These are phyloP conservation scores for Caenorhabditis inopinata DNA, from an alignment of 1,140 invertebrate species.

Conservation along the genomic window DNA sequence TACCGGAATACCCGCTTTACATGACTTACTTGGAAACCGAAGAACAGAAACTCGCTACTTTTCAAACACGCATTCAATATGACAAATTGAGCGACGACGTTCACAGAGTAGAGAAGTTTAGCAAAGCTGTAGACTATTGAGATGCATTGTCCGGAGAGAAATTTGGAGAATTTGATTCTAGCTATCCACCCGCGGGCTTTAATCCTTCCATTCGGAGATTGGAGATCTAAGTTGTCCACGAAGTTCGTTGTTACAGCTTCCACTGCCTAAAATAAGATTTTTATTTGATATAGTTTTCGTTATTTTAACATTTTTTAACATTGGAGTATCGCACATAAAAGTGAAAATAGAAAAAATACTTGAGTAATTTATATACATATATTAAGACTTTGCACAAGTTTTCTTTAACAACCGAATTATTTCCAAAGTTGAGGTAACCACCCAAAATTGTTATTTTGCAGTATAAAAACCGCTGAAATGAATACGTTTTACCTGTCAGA, in stretches of 20 bases:
- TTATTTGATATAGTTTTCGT: too few relatives aligned
- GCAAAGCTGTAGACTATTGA: constrained; percentile 69
- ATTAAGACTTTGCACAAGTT: too few relatives aligned
- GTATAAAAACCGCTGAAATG: too few relatives aligned
- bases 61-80: constrained; percentile 90
- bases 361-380: too few relatives aligned
- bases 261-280: constrained; percentile 44
- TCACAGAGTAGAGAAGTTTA: constrained; percentile 72
- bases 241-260: constrained; percentile 54
- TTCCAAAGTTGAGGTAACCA: too few relatives aligned
- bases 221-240: constrained; percentile 62
- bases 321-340: too few relatives aligned
- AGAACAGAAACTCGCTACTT: constrained; percentile 84
- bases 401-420: too few relatives aligned
- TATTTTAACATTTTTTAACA: too few relatives aligned
- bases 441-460: too few relatives aligned
- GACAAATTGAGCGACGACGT: constrained; percentile 95
- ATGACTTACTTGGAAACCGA: constrained; percentile 78
- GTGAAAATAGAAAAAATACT: too few relatives aligned
- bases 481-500: constrained; percentile 55
- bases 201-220: constrained; percentile 39
- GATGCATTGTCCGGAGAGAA: constrained; percentile 69
- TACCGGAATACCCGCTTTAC: constrained; percentile 47
- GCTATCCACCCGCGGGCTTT: not conserved
- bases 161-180: constrained; percentile 43